phyloP scores from a whole-genome alignment of 2,113 vertebrate species.

The Cromileptes altivelis region DNA sequence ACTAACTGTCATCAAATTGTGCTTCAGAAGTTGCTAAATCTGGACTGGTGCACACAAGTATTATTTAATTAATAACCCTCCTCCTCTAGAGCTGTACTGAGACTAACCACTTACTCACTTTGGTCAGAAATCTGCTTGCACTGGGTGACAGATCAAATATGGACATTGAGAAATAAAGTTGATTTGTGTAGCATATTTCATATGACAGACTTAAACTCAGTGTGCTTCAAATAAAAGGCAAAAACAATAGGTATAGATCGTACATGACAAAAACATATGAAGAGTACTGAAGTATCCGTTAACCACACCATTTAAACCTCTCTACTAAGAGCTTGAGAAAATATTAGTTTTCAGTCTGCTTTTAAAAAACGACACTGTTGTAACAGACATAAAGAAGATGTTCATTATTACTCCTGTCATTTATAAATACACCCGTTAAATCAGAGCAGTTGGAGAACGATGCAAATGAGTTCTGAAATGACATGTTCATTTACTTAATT shows the following conservation, averaged over 20 bases:
- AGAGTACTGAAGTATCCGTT: too few relatives aligned
- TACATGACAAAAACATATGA: too few relatives aligned
- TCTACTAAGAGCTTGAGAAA: too few relatives aligned
- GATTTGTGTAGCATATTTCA: too few relatives aligned
- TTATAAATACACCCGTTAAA: neutral
- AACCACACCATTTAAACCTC: too few relatives aligned
- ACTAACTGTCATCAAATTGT: neutral
- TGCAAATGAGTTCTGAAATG: neutral
- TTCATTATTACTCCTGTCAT: neutral
- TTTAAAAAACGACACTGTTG: too few relatives aligned
- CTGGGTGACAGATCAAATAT: neutral
- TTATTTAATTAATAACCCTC: too few relatives aligned
- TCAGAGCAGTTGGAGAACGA: neutral
- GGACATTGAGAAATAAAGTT: neutral
- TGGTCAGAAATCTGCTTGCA: conserved; percentile 1
- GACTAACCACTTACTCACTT: neutral
- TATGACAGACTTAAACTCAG: too few relatives aligned
- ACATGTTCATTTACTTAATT: conserved; percentile 12
- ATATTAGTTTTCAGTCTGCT: too few relatives aligned
- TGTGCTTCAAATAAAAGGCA: too few relatives aligned
- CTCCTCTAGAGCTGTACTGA: neutral
- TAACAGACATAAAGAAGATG: neutral
- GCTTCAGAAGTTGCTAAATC: neutral
- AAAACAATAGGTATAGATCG: too few relatives aligned
- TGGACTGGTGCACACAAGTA: neutral